These are phyloP conservation scores for Teinopalpus imperialis DNA, from an alignment of 2,888 invertebrate genomes.

Conservation along the genomic window DNA sequence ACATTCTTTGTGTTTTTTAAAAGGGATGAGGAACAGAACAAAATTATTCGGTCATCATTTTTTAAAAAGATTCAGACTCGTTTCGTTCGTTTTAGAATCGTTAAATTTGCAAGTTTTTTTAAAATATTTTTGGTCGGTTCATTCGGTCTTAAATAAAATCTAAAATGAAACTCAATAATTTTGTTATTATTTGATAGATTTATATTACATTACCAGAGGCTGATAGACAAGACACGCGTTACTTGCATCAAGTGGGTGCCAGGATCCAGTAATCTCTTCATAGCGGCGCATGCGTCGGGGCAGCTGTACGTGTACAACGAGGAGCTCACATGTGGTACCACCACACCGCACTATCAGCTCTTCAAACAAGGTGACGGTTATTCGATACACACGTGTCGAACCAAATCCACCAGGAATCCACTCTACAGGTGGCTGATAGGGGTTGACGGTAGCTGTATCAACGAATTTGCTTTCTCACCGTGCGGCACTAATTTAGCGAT, in stretches of 20 bases:
- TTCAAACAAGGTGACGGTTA: constrained; percentile 97
- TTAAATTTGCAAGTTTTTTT: too few species aligned
- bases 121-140: too few species aligned
- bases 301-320: constrained; percentile 99
- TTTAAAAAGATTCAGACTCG: too few species aligned
- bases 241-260: constrained; percentile 99
- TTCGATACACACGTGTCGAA: constrained; percentile 96
- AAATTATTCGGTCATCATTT: too few species aligned
- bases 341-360: constrained; percentile 96
- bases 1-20: too few species aligned
- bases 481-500: constrained; percentile 96
- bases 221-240: constrained; percentile 96
- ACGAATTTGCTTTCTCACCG: constrained; percentile 98
- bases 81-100: too few species aligned
- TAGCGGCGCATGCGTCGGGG: constrained; percentile 97
- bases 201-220: constrained; percentile 80
- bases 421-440: constrained; percentile 93
- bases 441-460: constrained; percentile 91
- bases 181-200: background rate
- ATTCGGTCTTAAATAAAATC: too few species aligned
- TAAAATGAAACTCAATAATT: too few species aligned
- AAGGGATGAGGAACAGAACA: too few species aligned
- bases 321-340: constrained; percentile 94
- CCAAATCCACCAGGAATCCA: constrained; percentile 97
- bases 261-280: constrained; percentile 95